Evolutionary conservation across 64 coral and sea anemone genomes (phyloP).

Genomic region (Hydrozoanthus tunicans): DNA sequence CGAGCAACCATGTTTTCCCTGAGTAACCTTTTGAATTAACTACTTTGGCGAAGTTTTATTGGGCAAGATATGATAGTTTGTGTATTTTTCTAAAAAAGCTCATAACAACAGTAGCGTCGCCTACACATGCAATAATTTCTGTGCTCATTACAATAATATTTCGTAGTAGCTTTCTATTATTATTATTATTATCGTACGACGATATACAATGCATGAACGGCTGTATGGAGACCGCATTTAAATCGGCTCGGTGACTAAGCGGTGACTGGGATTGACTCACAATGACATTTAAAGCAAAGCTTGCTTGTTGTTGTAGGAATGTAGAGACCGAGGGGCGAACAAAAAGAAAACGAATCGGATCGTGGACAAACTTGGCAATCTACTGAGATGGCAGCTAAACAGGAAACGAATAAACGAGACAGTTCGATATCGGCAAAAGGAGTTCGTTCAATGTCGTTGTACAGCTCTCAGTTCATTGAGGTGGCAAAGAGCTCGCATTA

Average conservation of each 20-base stretch:
- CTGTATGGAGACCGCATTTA: conserved; percentile 18
- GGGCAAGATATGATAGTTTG: conserved; percentile 20
- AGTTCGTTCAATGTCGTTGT: conserved; percentile 66
- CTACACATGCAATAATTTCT: conserved; percentile 19
- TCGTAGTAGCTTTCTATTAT: background rate
- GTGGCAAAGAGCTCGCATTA: conserved; percentile 59
- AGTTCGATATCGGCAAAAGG: conserved; percentile 31
- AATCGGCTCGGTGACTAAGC: background rate
- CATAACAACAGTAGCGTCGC: conserved; percentile 15
- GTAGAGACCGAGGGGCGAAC: conserved; percentile 17
- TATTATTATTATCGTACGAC: background rate
- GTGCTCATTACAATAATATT: conserved; percentile 19
- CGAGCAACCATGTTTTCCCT: conserved; percentile 28
- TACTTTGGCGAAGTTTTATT: background rate
- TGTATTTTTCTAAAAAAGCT: conserved; percentile 8
- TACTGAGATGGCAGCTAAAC: conserved; percentile 35
- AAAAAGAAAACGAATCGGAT: conserved; percentile 6
- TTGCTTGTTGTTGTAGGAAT: conserved; percentile 38
- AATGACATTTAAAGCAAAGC: conserved; percentile 3
- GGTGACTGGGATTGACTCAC: background rate
- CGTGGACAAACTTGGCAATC: conserved; percentile 36
- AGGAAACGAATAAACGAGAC: conserved; percentile 9
- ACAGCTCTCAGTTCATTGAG: conserved; percentile 68
- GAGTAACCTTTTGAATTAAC: background rate
- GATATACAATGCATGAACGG: background rate